A percentile compares a stretch with the other conserved stretches of the same genome.
These are phyloP conservation scores for Phataginus tetradactyla DNA, from an alignment of 2,797 vertebrate species.

Conservation along the genomic window DNA sequence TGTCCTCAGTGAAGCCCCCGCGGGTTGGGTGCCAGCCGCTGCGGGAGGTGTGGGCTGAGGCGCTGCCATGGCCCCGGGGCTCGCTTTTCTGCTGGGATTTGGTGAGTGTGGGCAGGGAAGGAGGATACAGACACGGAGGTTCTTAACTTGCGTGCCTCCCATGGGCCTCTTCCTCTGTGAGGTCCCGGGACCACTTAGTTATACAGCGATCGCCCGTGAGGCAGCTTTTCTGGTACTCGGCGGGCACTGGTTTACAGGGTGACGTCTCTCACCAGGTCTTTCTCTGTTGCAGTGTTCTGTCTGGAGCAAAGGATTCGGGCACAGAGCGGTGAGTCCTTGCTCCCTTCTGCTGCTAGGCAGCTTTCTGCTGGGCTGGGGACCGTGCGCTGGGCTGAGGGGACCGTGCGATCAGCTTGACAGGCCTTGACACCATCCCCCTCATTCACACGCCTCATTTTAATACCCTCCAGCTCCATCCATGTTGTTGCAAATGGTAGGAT, in stretches of 20 bases:
- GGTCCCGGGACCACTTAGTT: background rate
- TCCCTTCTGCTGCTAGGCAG: fast-evolving
- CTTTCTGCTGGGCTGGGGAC: background rate
- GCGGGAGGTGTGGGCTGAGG: background rate
- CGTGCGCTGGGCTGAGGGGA: background rate
- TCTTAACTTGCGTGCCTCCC: fast-evolving
- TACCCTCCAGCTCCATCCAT: too few species aligned
- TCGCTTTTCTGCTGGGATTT: background rate
- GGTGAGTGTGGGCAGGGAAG: background rate
- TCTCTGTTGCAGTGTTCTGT: background rate
- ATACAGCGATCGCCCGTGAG: fast-evolving
- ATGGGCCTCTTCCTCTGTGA: background rate
- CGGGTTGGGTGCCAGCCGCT: too few species aligned
- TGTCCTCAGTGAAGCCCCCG: too few species aligned
- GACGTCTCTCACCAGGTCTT: background rate
- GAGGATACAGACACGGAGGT: background rate
- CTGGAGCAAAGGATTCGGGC: background rate
- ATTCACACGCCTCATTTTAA: too few species aligned
- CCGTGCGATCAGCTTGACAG: too few species aligned
- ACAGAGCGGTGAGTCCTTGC: background rate
- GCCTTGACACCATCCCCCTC: too few species aligned
- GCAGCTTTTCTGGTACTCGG: background rate
- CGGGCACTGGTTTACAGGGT: background rate
- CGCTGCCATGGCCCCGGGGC: background rate
- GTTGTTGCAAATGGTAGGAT: too few species aligned